Conservation (phyloP, 2,797 vertebrate species). For the Denticeps clupeoides region DNA sequence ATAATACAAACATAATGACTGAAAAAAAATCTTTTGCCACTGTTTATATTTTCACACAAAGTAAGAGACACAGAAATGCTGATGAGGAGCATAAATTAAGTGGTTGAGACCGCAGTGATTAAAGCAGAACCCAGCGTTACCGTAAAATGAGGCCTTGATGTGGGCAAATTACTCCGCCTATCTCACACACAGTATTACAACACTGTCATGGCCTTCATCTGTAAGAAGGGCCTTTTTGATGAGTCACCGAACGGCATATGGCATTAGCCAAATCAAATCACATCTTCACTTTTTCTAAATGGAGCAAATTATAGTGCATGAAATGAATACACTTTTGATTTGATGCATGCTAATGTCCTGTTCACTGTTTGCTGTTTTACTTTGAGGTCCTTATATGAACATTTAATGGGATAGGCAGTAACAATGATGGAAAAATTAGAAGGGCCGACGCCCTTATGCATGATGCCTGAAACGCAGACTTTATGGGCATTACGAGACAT, state of each 20-base stretch:
- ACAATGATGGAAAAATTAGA: conserved; percentile 39
- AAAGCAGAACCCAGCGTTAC: background rate
- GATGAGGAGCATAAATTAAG: conserved; percentile 21
- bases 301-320: background rate
- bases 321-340: conserved; percentile 27
- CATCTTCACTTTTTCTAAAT: background rate
- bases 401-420: conserved; percentile 38
- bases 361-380: conserved; percentile 29
- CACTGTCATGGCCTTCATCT: background rate
- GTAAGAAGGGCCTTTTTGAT: background rate
- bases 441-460: conserved; percentile 39
- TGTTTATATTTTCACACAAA: conserved; percentile 29
- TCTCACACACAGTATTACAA: conserved; percentile 1
- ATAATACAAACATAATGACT: too few relatives aligned
- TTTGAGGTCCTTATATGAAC: conserved; percentile 41
- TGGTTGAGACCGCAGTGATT: conserved; percentile 12
- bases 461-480: conserved; percentile 38
- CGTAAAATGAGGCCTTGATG: conserved; percentile 14
- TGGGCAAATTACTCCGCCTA: conserved; percentile 5
- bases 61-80: conserved; percentile 9
- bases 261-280: background rate
- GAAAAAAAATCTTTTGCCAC: conserved; percentile 16
- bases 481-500: conserved; percentile 42
- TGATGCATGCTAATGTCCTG: conserved; percentile 29
- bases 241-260: background rate